Percentiles rank a stretch among this genome's conserved stretches.
Evolutionary conservation across 2,888 invertebrate genomes (phyloP).

Genomic region (Macrophya annulata): DNA sequence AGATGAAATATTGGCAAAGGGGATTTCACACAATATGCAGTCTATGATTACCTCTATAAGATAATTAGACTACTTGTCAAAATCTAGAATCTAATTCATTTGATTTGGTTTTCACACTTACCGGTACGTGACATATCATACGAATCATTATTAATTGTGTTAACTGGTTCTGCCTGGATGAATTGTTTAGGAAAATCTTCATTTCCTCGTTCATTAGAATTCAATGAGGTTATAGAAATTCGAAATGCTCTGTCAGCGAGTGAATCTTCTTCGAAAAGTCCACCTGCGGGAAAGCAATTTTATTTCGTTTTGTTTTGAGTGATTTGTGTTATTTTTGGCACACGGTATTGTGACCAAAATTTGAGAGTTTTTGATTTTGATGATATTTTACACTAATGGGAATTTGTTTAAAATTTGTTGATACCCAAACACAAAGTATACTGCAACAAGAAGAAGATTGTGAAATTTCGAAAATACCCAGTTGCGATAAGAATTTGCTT

Average conservation of each 20-base stretch:
- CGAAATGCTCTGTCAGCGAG: constrained; percentile 82
- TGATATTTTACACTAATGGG: neutral
- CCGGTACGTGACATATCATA: constrained; percentile 65
- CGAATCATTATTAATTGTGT: constrained; percentile 60
- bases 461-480: neutral
- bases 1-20: neutral
- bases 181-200: constrained; percentile 64
- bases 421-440: neutral
- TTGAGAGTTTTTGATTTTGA: neutral
- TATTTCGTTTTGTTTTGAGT: neutral
- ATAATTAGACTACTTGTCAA: neutral
- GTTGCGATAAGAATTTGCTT: constrained; percentile 6
- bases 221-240: constrained; percentile 81
- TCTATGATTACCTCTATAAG: neutral
- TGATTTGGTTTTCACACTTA: constrained; percentile 53
- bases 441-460: neutral
- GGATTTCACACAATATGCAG: neutral
- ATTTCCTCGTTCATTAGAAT: constrained; percentile 75
- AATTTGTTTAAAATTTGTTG: neutral
- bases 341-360: neutral
- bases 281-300: constrained; percentile 79
- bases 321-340: too few species aligned
- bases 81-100: neutral
- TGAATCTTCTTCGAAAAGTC: constrained; percentile 82
- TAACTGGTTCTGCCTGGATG: constrained; percentile 58